A percentile compares a stretch with the other conserved stretches of the same genome.
phyloP scores from a whole-genome alignment of 2,113 vertebrate genomes.

The Dissostichus mawsoni region DNA sequence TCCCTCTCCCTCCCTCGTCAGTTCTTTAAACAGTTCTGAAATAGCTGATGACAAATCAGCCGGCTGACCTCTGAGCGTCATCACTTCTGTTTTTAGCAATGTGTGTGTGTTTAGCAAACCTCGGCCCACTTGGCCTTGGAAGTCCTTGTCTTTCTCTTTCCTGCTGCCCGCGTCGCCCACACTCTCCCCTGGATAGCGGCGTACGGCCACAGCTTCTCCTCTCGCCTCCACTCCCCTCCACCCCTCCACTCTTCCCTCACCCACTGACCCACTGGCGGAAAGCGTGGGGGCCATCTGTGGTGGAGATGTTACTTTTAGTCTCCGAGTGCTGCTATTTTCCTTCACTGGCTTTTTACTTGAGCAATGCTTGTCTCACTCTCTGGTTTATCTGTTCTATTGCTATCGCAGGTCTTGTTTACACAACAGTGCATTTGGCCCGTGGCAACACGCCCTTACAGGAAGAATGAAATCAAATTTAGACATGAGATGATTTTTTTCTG shows the following conservation, averaged over 20 bases:
- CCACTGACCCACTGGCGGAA: constrained; percentile 87
- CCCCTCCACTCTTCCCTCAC: constrained; percentile 75
- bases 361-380: constrained; percentile 61
- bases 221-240: constrained; percentile 68
- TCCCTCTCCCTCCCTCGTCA: constrained; percentile 55
- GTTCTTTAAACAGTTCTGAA: constrained; percentile 69
- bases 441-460: constrained; percentile 44
- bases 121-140: constrained; percentile 78
- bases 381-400: constrained; percentile 43
- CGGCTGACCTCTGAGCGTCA: constrained; percentile 74
- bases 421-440: constrained; percentile 37
- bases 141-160: constrained; percentile 79
- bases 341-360: constrained; percentile 61
- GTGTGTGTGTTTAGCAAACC: constrained; percentile 40
- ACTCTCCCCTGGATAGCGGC: constrained; percentile 74
- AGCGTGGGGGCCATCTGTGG: constrained; percentile 77
- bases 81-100: constrained; percentile 73
- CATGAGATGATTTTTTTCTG: background rate
- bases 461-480: constrained; percentile 54
- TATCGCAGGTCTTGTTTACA: constrained; percentile 64
- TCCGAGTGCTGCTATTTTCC: constrained; percentile 79
- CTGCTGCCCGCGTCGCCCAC: constrained; percentile 76
- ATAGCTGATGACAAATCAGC: constrained; percentile 76
- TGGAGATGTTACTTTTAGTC: constrained; percentile 82
- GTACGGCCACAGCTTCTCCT: constrained; percentile 64